phyloP scores from a whole-genome alignment of 2,888 invertebrate genomes.

The Stenichneumon culpator region DNA sequence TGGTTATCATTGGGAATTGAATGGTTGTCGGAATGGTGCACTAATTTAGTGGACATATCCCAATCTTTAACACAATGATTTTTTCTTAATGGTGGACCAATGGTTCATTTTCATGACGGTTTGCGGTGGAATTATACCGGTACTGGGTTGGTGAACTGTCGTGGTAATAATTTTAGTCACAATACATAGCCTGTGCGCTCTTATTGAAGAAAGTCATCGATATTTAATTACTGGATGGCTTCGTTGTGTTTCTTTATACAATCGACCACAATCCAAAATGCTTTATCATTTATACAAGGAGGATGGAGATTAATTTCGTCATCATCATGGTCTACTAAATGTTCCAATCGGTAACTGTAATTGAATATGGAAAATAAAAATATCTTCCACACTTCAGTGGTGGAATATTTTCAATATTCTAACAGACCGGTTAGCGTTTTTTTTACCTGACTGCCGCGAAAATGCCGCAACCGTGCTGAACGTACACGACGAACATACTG shows the following conservation, averaged over 20 bases:
- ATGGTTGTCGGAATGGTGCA: no score
- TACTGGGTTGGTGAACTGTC: no score
- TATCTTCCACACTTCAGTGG: neutral
- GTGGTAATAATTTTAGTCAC: no score
- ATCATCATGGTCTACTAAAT: constrained; percentile 8
- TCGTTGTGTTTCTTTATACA: constrained; percentile 12
- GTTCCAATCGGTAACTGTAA: constrained; percentile 6
- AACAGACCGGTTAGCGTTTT: neutral
- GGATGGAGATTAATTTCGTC: neutral
- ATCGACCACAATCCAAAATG: constrained; percentile 4
- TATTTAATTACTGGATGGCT: neutral
- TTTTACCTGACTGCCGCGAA: constrained; percentile 38
- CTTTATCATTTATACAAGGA: neutral
- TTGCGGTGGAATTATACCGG: no score
- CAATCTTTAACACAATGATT: no score
- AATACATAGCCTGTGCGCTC: no score
- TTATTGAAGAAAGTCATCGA: neutral
- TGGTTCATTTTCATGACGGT: no score
- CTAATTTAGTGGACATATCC: no score
- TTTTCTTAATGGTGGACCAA: no score
- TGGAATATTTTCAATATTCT: neutral
- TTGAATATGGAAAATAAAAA: neutral
- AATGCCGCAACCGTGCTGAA: constrained; percentile 38
- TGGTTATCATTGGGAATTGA: no score
- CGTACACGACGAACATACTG: constrained; percentile 30